phyloP scores from a whole-genome alignment of 2,797 vertebrate species.

The Emydoidea blandingii region DNA sequence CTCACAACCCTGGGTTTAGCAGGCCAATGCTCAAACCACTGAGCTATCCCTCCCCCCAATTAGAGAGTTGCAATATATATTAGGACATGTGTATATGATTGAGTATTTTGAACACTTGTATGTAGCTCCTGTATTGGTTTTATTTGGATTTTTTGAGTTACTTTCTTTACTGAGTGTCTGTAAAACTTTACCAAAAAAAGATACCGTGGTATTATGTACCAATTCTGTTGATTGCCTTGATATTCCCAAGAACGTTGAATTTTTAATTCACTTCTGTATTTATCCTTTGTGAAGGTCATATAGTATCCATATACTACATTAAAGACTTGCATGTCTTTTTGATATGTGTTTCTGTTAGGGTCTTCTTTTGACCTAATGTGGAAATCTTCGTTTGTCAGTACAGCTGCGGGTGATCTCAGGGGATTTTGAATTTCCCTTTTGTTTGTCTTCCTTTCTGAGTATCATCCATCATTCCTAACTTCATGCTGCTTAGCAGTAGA shows the following conservation, averaged over 20 bases:
- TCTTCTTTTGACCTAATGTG: constrained; percentile 68
- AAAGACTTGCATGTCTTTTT: constrained; percentile 69
- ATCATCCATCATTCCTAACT: constrained; percentile 77
- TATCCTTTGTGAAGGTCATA: constrained; percentile 68
- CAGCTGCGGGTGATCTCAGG: constrained; percentile 70
- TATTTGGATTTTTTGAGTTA: constrained; percentile 14
- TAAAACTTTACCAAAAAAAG: neutral
- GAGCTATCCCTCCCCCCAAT: neutral
- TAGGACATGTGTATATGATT: constrained; percentile 13
- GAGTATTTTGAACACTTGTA: constrained; percentile 12
- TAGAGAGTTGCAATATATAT: constrained; percentile 44
- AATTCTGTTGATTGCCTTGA: neutral
- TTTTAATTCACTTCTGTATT: constrained; percentile 33
- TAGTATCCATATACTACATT: constrained; percentile 41
- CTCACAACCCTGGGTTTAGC: too few relatives aligned
- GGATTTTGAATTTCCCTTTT: constrained; percentile 78
- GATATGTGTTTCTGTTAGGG: constrained; percentile 73
- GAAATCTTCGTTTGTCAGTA: constrained; percentile 71
- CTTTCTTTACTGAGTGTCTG: neutral
- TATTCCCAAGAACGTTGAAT: constrained; percentile 10
- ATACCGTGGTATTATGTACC: constrained; percentile 18
- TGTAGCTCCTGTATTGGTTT: neutral
- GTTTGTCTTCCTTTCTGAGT: constrained; percentile 76
- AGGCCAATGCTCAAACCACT: too few relatives aligned
- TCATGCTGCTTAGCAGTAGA: constrained; percentile 73